These are phyloP conservation scores for Zoanthus gigantus DNA, from an alignment of 92 coral and sea anemone species.

Conservation along the genomic window DNA sequence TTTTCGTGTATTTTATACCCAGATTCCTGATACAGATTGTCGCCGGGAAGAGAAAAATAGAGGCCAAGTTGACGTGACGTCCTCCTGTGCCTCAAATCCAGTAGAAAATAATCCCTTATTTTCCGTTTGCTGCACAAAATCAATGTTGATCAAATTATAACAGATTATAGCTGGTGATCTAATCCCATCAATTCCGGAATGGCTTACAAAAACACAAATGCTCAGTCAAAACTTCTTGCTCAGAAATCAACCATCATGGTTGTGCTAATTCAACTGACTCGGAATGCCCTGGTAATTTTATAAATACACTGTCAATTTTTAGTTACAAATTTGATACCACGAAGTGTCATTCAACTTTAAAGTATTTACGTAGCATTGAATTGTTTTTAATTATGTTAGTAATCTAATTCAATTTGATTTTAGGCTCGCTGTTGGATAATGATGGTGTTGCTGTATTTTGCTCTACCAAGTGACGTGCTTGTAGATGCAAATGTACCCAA, in stretches of 20 bases:
- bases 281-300: neutral
- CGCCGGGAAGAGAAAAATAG: conserved; percentile 1
- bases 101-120: neutral
- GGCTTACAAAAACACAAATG: conserved; percentile 1
- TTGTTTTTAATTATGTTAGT: neutral
- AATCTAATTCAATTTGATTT: neutral
- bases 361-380: neutral
- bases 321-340: too few relatives aligned
- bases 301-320: neutral
- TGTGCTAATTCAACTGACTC: neutral
- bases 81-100: neutral
- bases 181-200: conserved; percentile 12
- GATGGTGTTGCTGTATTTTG: conserved; percentile 18
- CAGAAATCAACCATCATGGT: neutral
- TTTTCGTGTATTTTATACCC: conserved; percentile 6
- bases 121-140: conserved; percentile 19
- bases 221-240: neutral
- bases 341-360: neutral
- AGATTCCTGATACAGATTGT: neutral
- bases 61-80: conserved; percentile 2
- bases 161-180: conserved; percentile 23
- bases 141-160: neutral
- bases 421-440: conserved; percentile 46
- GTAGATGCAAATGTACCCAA: conserved; percentile 1
- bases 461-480: conserved; percentile 29